Evolutionary conservation across 2,797 vertebrate species (phyloP).

Genomic region (Nothura maculosa): DNA sequence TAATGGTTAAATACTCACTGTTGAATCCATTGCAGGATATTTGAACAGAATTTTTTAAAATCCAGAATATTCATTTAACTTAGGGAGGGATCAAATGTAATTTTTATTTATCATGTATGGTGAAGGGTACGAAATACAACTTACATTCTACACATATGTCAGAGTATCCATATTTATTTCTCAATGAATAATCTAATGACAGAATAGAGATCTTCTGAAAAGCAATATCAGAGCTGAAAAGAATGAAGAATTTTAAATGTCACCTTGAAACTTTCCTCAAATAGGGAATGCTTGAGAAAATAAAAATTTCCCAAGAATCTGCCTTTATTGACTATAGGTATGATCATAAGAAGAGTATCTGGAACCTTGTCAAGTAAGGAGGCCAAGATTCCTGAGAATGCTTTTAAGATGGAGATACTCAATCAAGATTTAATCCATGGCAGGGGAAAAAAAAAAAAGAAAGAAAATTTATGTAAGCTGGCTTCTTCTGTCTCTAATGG

Average conservation of each 20-base stretch:
- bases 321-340: neutral
- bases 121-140: neutral
- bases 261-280: neutral
- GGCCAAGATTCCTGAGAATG: neutral
- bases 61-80: neutral
- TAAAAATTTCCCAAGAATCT: neutral
- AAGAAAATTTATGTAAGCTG: neutral
- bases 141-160: accelerated
- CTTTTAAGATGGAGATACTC: neutral
- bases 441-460: no score
- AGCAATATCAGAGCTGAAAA: neutral
- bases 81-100: neutral
- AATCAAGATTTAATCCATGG: neutral
- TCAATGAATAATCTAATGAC: neutral
- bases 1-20: neutral
- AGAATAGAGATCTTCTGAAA: neutral
- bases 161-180: neutral
- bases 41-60: neutral
- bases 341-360: neutral
- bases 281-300: neutral
- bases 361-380: neutral
- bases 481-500: neutral
- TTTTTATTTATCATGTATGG: neutral
- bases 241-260: neutral
- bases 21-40: neutral